These are phyloP conservation scores for Leptosomus discolor DNA, from an alignment of 2,113 vertebrate genomes.

Conservation along the genomic window DNA sequence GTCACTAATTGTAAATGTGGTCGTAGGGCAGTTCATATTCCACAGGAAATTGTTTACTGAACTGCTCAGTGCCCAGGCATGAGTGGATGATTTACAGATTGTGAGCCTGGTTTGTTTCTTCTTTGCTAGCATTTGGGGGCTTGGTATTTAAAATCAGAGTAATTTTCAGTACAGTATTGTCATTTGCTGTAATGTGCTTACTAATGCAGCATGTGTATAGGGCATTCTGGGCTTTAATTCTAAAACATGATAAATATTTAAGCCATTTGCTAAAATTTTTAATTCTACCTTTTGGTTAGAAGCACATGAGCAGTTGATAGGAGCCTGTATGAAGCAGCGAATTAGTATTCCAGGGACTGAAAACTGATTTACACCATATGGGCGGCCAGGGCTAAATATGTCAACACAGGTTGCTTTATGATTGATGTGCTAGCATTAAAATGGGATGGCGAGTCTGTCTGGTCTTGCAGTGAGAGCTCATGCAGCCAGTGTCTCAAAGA, in stretches of 20 bases:
- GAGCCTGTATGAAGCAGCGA: background rate
- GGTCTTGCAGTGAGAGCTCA: conserved; percentile 28
- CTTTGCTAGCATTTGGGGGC: background rate
- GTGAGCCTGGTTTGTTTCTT: conserved; percentile 38
- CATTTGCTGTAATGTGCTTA: background rate
- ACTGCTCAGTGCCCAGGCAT: conserved; percentile 22
- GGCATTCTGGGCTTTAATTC: background rate
- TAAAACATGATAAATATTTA: background rate
- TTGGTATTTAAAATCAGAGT: background rate
- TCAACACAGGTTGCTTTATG: conserved; percentile 35
- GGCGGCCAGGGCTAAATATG: conserved; percentile 10
- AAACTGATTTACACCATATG: conserved; percentile 49
- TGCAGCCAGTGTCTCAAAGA: conserved; percentile 43
- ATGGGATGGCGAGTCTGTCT: conserved; percentile 44
- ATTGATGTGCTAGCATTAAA: conserved; percentile 39
- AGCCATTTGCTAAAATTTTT: background rate
- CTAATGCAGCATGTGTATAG: background rate
- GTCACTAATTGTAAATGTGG: conserved; percentile 58
- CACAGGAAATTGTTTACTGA: conserved; percentile 57
- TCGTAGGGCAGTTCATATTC: conserved; percentile 44
- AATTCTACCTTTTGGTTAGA: background rate
- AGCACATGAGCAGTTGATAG: background rate
- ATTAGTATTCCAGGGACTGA: conserved; percentile 4
- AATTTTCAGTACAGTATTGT: background rate
- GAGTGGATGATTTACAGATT: conserved; percentile 57